Base-by-base conservation (phyloP, 2,797 vertebrate genomes). In the Cyclura pinguis region DNA sequence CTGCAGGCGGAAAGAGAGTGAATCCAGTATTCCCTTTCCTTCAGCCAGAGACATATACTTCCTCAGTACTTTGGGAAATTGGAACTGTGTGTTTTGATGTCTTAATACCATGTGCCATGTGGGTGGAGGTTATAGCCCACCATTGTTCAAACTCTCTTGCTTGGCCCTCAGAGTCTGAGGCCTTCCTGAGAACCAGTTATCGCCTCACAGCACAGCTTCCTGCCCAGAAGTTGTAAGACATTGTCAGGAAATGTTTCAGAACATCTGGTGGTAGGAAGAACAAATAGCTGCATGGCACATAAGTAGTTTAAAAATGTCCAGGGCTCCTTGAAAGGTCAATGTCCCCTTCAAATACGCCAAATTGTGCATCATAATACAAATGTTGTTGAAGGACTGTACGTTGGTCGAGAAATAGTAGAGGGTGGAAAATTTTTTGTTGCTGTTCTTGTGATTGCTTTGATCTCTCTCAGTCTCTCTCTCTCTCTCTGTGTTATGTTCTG, bases 281-380 rank as follows among this genome's bases (percentile, higher is more conserved):
- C 90, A 90, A 94, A 95, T 92, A 88, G 22, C 0, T 0, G 32
- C 55, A 22, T n/a, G 67, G 59, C 55, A 9, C 69, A 18, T 57
- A 84, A 94, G 88, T 59, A 86, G 52, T 84, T 94, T 96, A 93
- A 95, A 96, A 93, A 95, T 95, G 93, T 55, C 92, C 50, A 62
- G 1, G 88, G 0, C 0, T 86, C 62, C 27, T 20, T 55, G 55
- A 73, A 83, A 87, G 64, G 81, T 84, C 83, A 55, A 47, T 84
- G 64, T 55, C 85, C 27, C 27, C 35, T 6, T 80, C 13, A 78
- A 62, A 76, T 38, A 20, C 50, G 20, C 42, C 14, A 55, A 24
- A 38, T 38, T 42, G 64, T 89, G 88, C 32, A 32, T 78, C 14
- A 22, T 57, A 27, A 29, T 62, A 18, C 18, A 16, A 16, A 72